A percentile compares a stretch with the other conserved stretches of the same genome.
These are phyloP conservation scores for Archaeoteleia sp. DNA, from an alignment of 2,888 invertebrate genomes.

Conservation along the genomic window DNA sequence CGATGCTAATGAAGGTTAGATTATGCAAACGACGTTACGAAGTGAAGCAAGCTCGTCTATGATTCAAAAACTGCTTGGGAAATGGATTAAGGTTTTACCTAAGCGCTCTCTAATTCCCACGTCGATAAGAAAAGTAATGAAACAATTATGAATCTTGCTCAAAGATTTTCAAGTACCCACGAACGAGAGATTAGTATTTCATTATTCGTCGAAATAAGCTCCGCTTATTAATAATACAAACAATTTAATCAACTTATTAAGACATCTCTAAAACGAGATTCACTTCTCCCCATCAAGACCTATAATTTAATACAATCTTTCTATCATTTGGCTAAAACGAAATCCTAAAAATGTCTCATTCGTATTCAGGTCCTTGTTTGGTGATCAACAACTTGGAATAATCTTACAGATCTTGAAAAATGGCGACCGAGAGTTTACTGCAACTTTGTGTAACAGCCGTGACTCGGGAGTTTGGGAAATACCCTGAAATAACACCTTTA, in stretches of 20 bases:
- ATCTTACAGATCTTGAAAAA: too few species aligned
- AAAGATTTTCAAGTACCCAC: conserved; percentile 10
- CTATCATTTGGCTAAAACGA: too few species aligned
- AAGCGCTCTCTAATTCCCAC: conserved; percentile 14
- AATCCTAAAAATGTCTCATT: too few species aligned
- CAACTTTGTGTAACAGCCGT: conserved; percentile 10
- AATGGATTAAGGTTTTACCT: conserved; percentile 20
- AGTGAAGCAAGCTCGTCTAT: conserved; percentile 28
- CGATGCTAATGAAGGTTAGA: conserved; percentile 26
- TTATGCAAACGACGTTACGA: conserved; percentile 22
- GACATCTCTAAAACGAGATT: too few species aligned
- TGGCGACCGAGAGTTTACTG: too few species aligned
- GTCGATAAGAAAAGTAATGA: conserved; percentile 3
- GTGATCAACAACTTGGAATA: too few species aligned
- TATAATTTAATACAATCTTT: too few species aligned
- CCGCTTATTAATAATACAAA: too few species aligned
- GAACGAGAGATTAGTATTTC: conserved; percentile 12
- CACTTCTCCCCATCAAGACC: too few species aligned
- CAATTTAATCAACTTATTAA: too few species aligned
- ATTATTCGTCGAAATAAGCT: too few species aligned
- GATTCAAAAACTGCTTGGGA: conserved; percentile 29
- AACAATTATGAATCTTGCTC: conserved; percentile 14
- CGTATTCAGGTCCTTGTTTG: too few species aligned
- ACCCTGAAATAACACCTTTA: conserved; percentile 11
- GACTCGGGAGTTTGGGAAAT: conserved; percentile 26